Evolutionary conservation across 2,888 invertebrate genomes (phyloP), one percentile per base, ranked within the genome.

Genomic region (Dicycla oo): DNA sequence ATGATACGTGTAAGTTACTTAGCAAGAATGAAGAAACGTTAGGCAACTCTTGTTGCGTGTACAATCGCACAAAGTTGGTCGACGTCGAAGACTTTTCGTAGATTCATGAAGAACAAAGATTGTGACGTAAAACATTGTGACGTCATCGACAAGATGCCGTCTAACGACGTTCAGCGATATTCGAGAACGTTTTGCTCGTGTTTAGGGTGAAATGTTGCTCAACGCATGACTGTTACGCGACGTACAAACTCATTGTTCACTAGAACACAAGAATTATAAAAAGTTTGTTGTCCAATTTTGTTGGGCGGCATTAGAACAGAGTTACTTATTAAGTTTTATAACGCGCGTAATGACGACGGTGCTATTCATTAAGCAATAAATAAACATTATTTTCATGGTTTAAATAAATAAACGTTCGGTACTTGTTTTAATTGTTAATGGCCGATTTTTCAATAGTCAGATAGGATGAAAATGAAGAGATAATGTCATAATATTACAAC

Each of bases 401-500:
- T 63, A 23, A 34, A 30, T 53, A 72, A 53, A 64, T 34, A 53
- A 30, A 53, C 23, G 26, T 40, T 53, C 20, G 15, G 45, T 68
- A 77, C 51, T 58, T 66, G 62, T 60, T 54, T 56, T 78, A 75
- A 81, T 81, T 75, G 56, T 69, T 61, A n/a, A n/a, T n/a, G n/a
- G n/a, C n/a, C n/a, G n/a, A n/a, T n/a, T n/a, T n/a, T n/a, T n/a
- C n/a, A n/a, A n/a, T n/a, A n/a, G n/a, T n/a, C n/a, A n/a, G n/a
- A n/a, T n/a, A n/a, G n/a, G n/a, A n/a, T n/a, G n/a, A n/a, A n/a
- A n/a, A n/a, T n/a, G n/a, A n/a, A n/a, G n/a, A n/a, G n/a, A n/a
- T n/a, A n/a, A n/a, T n/a, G n/a, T n/a, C n/a, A n/a, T n/a, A n/a
- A n/a, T n/a, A n/a, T n/a, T n/a, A n/a, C n/a, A n/a, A n/a, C n/a